Base-by-base conservation (phyloP, 2,113 vertebrate genomes). In the Ochotona curzoniae region DNA sequence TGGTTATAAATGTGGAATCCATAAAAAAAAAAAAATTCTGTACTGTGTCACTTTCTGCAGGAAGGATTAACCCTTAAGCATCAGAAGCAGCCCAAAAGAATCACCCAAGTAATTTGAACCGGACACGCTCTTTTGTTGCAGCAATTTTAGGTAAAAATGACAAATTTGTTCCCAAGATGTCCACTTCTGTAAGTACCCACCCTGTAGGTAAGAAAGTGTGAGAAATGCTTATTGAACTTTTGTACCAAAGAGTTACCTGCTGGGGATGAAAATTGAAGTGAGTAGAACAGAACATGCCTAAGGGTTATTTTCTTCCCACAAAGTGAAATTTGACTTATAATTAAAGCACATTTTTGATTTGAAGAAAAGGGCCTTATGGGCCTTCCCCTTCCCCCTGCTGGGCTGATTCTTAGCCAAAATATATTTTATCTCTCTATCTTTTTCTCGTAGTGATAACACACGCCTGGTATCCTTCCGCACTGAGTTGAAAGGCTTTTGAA, bases 1-100 rank as follows among this genome's bases (percentile, higher is more conserved):
- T 88, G 83, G 93, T 83, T 94, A 69, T 91, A 74, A 94, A 63
- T 83, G 80, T 91, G 87, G 93, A 95, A 91, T 95, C 82, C 57
- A 78, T 67, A 32, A 69, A 73, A 57, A 67, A 64, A 66, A 26
- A 83, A 74, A 90, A 63, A 69, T 14, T 0, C 80, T 71, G 76
- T 32, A 17, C 54, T 71, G 66, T 80, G 76, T 91, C 75, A 76
- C 64, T 85, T 38, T 87, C 38, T 82, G 90, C 13, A 67, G 17
- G 32, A 80, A 71, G 28, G n/a, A 83, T 94, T 94, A 94, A 90
- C 89, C 83, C 91, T 61, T 1, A 2, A 70, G 47, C 25, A 44
- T 54, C 89, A 66, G 83, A 47, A 67, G 35, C 4, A 32, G 35
- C 28, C 7, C 4, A 11, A 4, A 61, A 87, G 38, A 64, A 15